phyloP scores from a whole-genome alignment of 2,113 vertebrate genomes.

The Entomyzon cyanotis region DNA sequence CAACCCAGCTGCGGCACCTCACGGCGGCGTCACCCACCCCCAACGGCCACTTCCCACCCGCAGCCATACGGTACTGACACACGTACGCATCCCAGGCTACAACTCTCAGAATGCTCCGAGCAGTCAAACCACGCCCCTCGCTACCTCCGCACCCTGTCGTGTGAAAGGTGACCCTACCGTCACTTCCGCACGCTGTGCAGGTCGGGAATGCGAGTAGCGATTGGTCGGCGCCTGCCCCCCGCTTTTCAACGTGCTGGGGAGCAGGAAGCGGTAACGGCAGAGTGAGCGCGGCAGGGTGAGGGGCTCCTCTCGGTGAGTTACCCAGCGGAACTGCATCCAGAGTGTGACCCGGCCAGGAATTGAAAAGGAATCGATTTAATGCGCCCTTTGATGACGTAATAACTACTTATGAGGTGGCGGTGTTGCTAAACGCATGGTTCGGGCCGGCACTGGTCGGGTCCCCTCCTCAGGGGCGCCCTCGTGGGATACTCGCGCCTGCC shows the following conservation, averaged over 20 bases:
- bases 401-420: constrained; percentile 66
- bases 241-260: background rate
- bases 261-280: background rate
- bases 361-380: constrained; percentile 11
- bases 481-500: too few species aligned
- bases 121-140: background rate
- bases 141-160: background rate
- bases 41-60: background rate
- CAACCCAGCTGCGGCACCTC: background rate
- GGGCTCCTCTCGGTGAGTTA: background rate
- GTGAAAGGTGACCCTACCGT: background rate
- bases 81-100: background rate
- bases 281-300: background rate
- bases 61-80: background rate
- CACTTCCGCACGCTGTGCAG: background rate
- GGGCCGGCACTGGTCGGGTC: background rate
- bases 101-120: background rate
- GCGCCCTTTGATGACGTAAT: constrained; percentile 90
- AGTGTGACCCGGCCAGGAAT: background rate
- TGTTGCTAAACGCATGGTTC: background rate
- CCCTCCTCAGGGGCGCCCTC: background rate
- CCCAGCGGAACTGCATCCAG: background rate
- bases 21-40: background rate
- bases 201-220: constrained; percentile 43
- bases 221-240: background rate